Percentiles rank a stretch among this genome's conserved stretches.
These are phyloP conservation scores for Myotis planiceps DNA, from an alignment of 2,797 vertebrate genomes.

Conservation along the genomic window DNA sequence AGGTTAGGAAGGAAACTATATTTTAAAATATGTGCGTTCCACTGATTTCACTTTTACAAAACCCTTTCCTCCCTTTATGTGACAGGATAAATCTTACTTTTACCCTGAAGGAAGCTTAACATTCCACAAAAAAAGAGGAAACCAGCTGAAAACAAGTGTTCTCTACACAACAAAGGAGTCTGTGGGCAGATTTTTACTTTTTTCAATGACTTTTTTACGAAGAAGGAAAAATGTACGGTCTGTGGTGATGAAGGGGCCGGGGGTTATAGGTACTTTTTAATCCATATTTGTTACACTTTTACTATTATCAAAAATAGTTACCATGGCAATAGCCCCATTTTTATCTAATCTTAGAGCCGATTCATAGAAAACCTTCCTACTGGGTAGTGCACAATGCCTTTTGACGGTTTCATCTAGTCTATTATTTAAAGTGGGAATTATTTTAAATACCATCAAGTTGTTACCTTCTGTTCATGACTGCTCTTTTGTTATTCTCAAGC, in stretches of 20 bases:
- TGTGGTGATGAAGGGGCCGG: background rate
- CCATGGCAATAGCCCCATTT: slow-evolving; percentile 70
- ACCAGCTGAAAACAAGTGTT: slow-evolving; percentile 34
- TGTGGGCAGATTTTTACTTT: background rate
- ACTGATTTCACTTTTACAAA: slow-evolving; percentile 60
- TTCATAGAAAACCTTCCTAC: slow-evolving; percentile 49
- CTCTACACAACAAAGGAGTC: slow-evolving; percentile 31
- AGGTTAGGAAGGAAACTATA: slow-evolving; percentile 46
- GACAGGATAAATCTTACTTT: slow-evolving; percentile 57
- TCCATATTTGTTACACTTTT: slow-evolving; percentile 46
- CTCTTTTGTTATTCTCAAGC: slow-evolving; percentile 55
- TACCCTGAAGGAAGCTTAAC: slow-evolving; percentile 59
- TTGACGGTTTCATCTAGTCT: slow-evolving; percentile 63
- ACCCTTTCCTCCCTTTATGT: slow-evolving; percentile 24
- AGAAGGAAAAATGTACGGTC: slow-evolving; percentile 56
- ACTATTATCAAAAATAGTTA: slow-evolving; percentile 66
- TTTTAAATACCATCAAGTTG: slow-evolving; percentile 70
- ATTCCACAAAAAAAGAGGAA: slow-evolving; percentile 28
- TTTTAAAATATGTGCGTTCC: slow-evolving; percentile 60
- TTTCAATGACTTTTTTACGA: slow-evolving; percentile 50
- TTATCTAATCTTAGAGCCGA: slow-evolving; percentile 62
- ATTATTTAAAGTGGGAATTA: slow-evolving; percentile 75
- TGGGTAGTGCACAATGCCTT: slow-evolving; percentile 48
- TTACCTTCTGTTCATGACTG: slow-evolving; percentile 56
- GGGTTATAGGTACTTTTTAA: slow-evolving; percentile 10